Evolutionary conservation across 1,140 invertebrate genomes (phyloP).

Genomic region (Brachionus calyciflorus): DNA sequence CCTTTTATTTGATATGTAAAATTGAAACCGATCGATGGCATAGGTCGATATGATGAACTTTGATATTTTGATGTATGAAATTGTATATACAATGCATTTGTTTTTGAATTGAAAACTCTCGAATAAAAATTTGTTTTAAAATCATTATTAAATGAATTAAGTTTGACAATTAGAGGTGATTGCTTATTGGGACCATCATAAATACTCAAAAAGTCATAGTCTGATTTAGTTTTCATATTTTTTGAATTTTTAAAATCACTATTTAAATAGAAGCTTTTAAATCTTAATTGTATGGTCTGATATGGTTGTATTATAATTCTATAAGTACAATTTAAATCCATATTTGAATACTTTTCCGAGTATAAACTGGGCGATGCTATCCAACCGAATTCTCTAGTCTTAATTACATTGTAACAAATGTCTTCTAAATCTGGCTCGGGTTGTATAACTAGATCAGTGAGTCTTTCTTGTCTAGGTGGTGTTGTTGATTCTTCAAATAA

Average conservation of each 20-base stretch:
- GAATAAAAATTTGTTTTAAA: constrained; percentile 14
- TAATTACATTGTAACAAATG: not conserved
- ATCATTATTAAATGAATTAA: not conserved
- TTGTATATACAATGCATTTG: not conserved
- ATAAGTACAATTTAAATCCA: constrained; percentile 11
- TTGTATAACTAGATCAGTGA: too few relatives aligned
- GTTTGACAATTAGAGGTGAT: not conserved
- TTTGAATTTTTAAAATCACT: too few relatives aligned
- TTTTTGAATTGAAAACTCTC: not conserved
- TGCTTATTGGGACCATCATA: not conserved
- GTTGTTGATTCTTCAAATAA: not conserved
- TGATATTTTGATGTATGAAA: not conserved
- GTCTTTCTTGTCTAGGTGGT: not conserved
- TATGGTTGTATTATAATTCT: constrained; percentile 22
- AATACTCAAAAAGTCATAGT: not conserved
- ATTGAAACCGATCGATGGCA: not conserved
- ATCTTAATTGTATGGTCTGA: constrained; percentile 8
- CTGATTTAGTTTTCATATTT: not conserved
- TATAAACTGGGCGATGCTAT: constrained; percentile 41
- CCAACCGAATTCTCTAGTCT: constrained; percentile 8
- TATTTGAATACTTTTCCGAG: not conserved
- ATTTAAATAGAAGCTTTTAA: constrained; percentile 21
- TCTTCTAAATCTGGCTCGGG: not conserved
- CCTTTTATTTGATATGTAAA: constrained; percentile 42
- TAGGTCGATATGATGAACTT: not conserved